Evolutionary conservation across 2,113 vertebrate species (phyloP).

Genomic region (Hyperopisus bebe): DNA sequence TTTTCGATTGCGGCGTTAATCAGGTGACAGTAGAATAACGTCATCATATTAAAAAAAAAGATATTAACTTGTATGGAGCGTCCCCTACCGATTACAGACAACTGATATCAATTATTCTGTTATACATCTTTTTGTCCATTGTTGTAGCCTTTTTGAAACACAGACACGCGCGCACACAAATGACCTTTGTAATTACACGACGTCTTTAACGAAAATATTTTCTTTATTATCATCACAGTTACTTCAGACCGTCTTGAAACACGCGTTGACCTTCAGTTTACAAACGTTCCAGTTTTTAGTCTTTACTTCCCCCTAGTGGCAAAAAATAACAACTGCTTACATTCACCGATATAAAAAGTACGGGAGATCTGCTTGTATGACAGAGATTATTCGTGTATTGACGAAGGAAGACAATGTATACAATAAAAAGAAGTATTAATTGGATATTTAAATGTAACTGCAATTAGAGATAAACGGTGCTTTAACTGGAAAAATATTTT

Average conservation of each 20-base stretch:
- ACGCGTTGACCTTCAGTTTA: neutral
- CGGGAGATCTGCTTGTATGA: neutral
- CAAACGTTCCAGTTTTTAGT: slow-evolving; percentile 7
- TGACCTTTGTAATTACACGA: neutral
- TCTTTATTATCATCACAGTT: neutral
- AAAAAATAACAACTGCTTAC: neutral
- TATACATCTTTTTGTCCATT: too few relatives aligned
- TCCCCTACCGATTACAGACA: neutral
- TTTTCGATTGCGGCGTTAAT: neutral
- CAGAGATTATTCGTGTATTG: neutral
- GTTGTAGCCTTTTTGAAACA: neutral
- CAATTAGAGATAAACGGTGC: neutral
- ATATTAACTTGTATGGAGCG: slow-evolving; percentile 13
- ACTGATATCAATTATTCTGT: neutral
- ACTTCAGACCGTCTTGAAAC: neutral
- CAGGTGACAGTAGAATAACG: neutral
- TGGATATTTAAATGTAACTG: neutral
- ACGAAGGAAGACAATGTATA: neutral
- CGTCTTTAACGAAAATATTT: neutral
- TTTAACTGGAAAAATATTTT: neutral
- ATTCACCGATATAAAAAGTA: neutral
- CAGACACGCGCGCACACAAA: neutral
- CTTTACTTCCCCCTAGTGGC: slow-evolving; percentile 15
- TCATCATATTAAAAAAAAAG: neutral
- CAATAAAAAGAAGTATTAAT: neutral